Evolutionary conservation across 2,113 vertebrate genomes (phyloP).

Genomic region (Anguilla rostrata): DNA sequence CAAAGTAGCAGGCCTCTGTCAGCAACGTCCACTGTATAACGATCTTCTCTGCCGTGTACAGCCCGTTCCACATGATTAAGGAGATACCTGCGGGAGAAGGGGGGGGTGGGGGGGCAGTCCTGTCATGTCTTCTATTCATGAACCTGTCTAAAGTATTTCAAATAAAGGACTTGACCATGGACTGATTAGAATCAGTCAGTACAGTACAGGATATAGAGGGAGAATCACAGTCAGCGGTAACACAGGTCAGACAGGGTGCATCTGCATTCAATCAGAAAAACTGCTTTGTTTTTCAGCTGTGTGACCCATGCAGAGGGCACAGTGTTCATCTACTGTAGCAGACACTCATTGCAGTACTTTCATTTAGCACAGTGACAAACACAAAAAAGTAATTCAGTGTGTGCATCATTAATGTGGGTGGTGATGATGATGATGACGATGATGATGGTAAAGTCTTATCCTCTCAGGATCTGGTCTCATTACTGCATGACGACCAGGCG

Average conservation of each 20-base stretch:
- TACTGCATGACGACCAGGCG: too few relatives aligned
- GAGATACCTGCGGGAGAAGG: conserved; percentile 76
- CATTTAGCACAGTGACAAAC: background rate
- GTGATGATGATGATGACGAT: background rate
- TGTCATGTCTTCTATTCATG: background rate
- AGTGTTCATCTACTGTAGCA: background rate
- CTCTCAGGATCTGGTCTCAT: too few relatives aligned
- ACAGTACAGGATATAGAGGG: background rate
- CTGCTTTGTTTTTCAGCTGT: background rate
- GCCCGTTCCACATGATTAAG: conserved; percentile 91
- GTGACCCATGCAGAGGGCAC: background rate
- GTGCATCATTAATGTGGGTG: background rate
- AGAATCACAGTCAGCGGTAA: too few relatives aligned
- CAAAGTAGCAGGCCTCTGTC: conserved; percentile 88
- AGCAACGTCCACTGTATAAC: conserved; percentile 95
- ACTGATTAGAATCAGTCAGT: background rate
- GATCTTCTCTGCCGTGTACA: conserved; percentile 89
- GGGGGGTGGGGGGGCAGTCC: background rate
- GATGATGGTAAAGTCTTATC: background rate
- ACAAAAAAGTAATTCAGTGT: background rate
- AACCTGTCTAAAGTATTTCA: background rate
- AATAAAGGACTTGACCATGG: too few relatives aligned
- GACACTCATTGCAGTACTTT: background rate
- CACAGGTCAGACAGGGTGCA: background rate
- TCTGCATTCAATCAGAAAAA: background rate